These are phyloP conservation scores for Saccostrea echinata DNA, from an alignment of 1,140 invertebrate genomes.

Conservation along the genomic window DNA sequence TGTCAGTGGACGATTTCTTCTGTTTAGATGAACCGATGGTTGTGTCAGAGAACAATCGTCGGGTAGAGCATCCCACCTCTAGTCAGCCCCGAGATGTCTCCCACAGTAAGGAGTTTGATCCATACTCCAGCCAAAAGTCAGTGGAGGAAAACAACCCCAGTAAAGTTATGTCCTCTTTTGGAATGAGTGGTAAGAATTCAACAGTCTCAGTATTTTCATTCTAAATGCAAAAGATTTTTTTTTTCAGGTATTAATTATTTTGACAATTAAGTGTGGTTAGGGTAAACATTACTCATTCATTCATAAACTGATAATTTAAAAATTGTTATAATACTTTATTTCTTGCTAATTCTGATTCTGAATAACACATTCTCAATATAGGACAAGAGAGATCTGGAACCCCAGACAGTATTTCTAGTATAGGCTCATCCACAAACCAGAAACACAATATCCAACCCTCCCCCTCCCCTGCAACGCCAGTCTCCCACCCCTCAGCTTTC, in stretches of 20 bases:
- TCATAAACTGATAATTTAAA: too few relatives aligned
- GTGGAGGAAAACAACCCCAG: constrained; percentile 69
- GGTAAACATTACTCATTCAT: too few relatives aligned
- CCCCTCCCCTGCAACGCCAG: background rate
- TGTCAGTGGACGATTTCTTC: background rate
- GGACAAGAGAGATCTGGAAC: constrained; percentile 68
- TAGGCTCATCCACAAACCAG: constrained; percentile 72
- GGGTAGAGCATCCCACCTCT: background rate
- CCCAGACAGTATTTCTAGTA: constrained; percentile 76
- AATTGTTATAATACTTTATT: too few relatives aligned
- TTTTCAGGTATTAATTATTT: too few relatives aligned
- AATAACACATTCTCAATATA: background rate
- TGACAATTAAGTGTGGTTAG: too few relatives aligned
- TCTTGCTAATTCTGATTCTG: too few relatives aligned
- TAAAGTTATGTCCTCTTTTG: constrained; percentile 76
- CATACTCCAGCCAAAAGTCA: constrained; percentile 68
- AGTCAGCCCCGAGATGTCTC: constrained; percentile 56
- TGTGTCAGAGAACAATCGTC: constrained; percentile 48
- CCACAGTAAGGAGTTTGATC: constrained; percentile 76
- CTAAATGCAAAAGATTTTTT: too few relatives aligned
- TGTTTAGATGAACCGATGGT: constrained; percentile 58
- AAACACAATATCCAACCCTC: constrained; percentile 54
- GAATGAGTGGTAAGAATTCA: constrained; percentile 58
- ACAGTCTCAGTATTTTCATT: too few relatives aligned
- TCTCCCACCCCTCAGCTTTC: constrained; percentile 26